phyloP scores from a whole-genome alignment of 2,888 invertebrate species.

The Troides helena region DNA sequence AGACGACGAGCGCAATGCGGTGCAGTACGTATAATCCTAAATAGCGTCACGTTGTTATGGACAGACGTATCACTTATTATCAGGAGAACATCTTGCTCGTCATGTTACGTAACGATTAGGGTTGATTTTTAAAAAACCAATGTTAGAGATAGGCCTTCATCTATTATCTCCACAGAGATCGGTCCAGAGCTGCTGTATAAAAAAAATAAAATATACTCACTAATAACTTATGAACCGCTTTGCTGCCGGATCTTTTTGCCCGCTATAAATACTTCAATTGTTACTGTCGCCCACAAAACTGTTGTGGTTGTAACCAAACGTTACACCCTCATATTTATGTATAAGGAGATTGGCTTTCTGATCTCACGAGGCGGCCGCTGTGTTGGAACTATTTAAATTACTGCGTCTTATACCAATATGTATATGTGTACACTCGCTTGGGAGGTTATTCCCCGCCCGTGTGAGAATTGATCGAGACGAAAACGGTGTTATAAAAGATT shows the following conservation, averaged over 20 bases:
- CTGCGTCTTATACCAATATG: constrained; percentile 12
- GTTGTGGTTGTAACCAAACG: background rate
- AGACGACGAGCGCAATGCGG: too few relatives aligned
- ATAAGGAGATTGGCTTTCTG: constrained; percentile 4
- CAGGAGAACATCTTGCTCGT: too few relatives aligned
- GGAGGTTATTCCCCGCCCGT: constrained; percentile 31
- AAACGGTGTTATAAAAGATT: constrained; percentile 26
- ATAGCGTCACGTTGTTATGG: too few relatives aligned
- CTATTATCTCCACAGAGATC: background rate
- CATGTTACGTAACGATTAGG: too few relatives aligned
- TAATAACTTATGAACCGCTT: background rate
- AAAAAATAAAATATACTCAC: background rate
- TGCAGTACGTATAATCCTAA: too few relatives aligned
- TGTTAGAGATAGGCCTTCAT: too few relatives aligned
- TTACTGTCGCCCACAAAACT: constrained; percentile 21
- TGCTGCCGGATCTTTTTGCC: background rate
- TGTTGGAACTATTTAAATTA: constrained; percentile 15
- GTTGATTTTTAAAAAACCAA: too few relatives aligned
- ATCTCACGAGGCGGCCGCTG: constrained; percentile 6
- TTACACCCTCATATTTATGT: background rate
- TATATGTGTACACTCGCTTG: constrained; percentile 15
- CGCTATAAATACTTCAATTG: background rate
- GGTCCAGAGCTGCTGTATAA: background rate
- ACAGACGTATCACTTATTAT: too few relatives aligned
- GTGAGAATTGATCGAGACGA: constrained; percentile 33